phyloP scores from a whole-genome alignment of 1,140 invertebrate genomes.

The Phthorimaea operculella region DNA sequence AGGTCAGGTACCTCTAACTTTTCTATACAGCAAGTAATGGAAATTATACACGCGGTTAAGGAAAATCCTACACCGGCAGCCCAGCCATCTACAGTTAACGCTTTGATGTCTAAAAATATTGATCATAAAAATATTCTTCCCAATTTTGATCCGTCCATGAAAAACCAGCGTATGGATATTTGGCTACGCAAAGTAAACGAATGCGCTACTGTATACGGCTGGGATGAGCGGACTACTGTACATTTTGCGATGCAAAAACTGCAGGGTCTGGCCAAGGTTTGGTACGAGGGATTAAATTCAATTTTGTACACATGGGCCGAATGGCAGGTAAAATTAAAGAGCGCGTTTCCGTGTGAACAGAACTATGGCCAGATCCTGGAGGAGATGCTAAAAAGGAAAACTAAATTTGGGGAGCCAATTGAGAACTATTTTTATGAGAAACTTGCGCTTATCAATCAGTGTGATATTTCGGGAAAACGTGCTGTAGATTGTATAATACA shows the following conservation, averaged over 20 bases:
- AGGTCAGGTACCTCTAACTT: conserved; percentile 1
- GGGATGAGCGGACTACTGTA: conserved; percentile 17
- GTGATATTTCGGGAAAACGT: conserved; percentile 11
- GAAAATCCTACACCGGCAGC: not conserved
- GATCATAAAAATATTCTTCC: conserved; percentile 14
- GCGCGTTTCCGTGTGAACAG: not conserved
- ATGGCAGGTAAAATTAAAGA: conserved; percentile 13
- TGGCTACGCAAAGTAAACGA: conserved; percentile 24
- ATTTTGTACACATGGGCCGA: conserved; percentile 16
- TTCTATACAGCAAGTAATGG: not conserved
- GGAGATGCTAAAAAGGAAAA: conserved; percentile 2
- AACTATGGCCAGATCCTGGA: conserved; percentile 6
- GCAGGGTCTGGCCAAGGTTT: conserved; percentile 18
- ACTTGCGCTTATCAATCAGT: conserved; percentile 8
- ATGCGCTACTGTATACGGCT: conserved; percentile 17
- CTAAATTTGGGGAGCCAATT: conserved; percentile 3
- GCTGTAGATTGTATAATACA: conserved; percentile 18
- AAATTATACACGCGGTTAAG: not conserved
- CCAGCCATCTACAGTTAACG: not conserved
- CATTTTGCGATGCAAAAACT: conserved; percentile 21
- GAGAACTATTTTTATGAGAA: conserved; percentile 2
- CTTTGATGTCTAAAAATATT: not conserved
- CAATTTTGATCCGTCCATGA: conserved; percentile 18
- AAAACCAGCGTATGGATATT: conserved; percentile 16
- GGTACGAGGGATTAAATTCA: conserved; percentile 16